phyloP scores from a whole-genome alignment of 1,140 invertebrate species.

The Melitaea cinxia region DNA sequence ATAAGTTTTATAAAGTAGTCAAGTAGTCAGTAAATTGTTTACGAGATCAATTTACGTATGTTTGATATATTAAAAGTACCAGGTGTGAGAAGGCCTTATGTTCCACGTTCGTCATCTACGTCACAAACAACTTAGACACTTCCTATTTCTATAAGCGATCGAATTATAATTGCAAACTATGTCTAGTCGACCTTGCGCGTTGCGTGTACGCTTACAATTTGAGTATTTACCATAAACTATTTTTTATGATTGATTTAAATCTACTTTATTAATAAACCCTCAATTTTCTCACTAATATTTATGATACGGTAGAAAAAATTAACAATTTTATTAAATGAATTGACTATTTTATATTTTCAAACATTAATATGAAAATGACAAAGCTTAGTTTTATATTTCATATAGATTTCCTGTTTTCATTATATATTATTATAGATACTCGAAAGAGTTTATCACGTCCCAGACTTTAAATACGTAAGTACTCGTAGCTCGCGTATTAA shows the following conservation, averaged over 20 bases:
- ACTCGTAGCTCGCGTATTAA: not conserved
- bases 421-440: no score
- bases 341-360: no score
- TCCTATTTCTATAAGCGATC: slow-evolving; percentile 54
- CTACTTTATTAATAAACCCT: slow-evolving; percentile 27
- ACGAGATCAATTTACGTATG: no score
- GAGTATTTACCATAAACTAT: slow-evolving; percentile 21
- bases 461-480: not conserved
- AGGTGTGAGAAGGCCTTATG: slow-evolving; percentile 11
- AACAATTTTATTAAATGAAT: not conserved
- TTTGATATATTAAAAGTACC: not conserved
- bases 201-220: slow-evolving; percentile 16
- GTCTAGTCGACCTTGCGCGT: slow-evolving; percentile 36
- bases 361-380: no score
- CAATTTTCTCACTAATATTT: slow-evolving; percentile 21
- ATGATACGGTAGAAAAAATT: not conserved
- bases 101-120: slow-evolving; percentile 29
- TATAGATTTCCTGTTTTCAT: no score
- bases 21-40: no score
- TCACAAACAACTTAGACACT: slow-evolving; percentile 40
- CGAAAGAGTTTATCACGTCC: no score
- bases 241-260: slow-evolving; percentile 25
- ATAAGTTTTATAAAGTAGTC: no score
- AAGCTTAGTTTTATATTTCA: no score
- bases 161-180: slow-evolving; percentile 42